phyloP scores from a whole-genome alignment of 2,797 vertebrate genomes.

The Onychomys torridus region DNA sequence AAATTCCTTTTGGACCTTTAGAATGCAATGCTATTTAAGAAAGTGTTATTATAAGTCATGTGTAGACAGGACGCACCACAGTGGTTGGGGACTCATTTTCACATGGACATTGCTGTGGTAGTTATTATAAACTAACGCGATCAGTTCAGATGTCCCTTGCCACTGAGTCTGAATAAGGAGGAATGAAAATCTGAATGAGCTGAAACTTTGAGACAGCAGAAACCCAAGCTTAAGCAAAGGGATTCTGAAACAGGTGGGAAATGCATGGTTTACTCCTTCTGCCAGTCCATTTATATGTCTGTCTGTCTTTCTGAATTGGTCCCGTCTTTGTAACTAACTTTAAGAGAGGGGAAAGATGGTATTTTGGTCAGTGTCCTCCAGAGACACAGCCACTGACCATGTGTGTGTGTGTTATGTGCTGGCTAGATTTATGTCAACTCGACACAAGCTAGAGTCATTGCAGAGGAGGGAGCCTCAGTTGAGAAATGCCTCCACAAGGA shows the following conservation, averaged over 20 bases:
- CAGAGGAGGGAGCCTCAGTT: neutral
- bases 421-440: neutral
- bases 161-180: neutral
- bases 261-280: neutral
- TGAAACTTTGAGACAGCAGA: neutral
- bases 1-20: constrained; percentile 13
- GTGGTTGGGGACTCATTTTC: neutral
- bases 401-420: no score
- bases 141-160: neutral
- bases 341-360: neutral
- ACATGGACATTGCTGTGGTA: neutral
- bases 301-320: neutral
- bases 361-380: neutral
- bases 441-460: neutral
- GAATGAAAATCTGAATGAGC: constrained; percentile 14
- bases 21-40: neutral
- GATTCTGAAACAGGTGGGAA: neutral
- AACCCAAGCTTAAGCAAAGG: constrained; percentile 25
- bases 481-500: neutral
- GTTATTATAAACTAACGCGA: constrained; percentile 35
- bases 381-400: neutral
- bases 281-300: neutral
- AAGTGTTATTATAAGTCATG: constrained; percentile 2
- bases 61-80: neutral
- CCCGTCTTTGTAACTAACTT: constrained; percentile 4